Conservation (phyloP, 92 coral and sea anemone genomes). For the Scolanthus callimorphus region DNA sequence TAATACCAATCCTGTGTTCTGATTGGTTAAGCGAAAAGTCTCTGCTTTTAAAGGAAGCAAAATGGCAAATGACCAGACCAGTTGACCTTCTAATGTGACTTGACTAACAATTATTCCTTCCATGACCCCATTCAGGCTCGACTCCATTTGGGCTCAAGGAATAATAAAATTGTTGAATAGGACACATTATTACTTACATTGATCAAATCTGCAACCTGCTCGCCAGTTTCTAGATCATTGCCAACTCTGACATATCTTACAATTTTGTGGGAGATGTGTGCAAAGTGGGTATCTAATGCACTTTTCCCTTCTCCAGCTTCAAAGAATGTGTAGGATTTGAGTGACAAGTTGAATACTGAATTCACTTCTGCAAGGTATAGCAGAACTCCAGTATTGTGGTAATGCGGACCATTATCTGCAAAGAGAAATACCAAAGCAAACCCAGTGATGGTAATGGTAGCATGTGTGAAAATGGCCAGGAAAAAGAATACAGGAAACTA, state of each 20-base stretch:
- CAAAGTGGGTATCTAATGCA: conserved; percentile 41
- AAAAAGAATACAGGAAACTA: too few relatives aligned
- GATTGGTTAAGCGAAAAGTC: too few relatives aligned
- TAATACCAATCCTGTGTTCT: too few relatives aligned
- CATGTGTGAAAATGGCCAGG: too few relatives aligned
- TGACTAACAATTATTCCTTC: too few relatives aligned
- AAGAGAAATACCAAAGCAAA: background rate
- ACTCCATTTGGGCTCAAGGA: too few relatives aligned
- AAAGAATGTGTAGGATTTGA: conserved; percentile 18
- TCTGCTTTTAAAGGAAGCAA: too few relatives aligned
- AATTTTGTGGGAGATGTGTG: conserved; percentile 24
- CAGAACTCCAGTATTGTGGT: conserved; percentile 31
- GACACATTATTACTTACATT: conserved; percentile 4
- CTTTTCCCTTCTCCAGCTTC: conserved; percentile 48
- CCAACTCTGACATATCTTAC: conserved; percentile 24
- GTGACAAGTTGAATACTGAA: conserved; percentile 1
- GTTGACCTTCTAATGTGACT: too few relatives aligned
- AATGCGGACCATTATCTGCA: conserved; percentile 45
- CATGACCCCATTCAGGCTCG: too few relatives aligned
- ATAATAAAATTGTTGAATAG: background rate
- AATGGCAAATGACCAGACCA: too few relatives aligned
- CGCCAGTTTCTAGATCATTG: conserved; percentile 24
- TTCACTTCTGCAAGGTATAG: conserved; percentile 18
- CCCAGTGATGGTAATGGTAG: too few relatives aligned
- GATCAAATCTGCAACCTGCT: conserved; percentile 2